Evolutionary conservation across 2,888 invertebrate species (phyloP).

Genomic region (Plagodis pulveraria): DNA sequence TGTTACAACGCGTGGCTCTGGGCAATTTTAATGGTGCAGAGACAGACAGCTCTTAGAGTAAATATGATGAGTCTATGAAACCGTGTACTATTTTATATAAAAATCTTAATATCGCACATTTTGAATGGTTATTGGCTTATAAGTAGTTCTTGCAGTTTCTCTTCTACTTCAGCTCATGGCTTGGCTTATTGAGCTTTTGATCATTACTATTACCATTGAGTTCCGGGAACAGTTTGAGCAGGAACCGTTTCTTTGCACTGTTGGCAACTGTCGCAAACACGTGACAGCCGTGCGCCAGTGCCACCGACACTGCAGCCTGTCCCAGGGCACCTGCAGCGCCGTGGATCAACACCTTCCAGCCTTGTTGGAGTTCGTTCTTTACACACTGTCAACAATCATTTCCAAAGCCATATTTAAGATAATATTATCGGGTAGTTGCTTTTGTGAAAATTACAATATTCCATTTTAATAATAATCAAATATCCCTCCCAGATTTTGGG

Average conservation of each 20-base stretch:
- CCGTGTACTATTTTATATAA: too few relatives aligned
- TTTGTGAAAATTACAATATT: not conserved
- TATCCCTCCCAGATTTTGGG: too few relatives aligned
- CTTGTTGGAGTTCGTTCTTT: conserved; percentile 32
- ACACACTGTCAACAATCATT: conserved; percentile 37
- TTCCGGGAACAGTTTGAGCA: conserved; percentile 57
- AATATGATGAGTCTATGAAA: too few relatives aligned
- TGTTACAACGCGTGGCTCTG: too few relatives aligned
- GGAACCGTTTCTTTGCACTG: conserved; percentile 55
- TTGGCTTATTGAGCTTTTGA: too few relatives aligned
- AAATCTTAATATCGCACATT: too few relatives aligned
- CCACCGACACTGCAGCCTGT: conserved; percentile 61
- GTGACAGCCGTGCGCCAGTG: conserved; percentile 51
- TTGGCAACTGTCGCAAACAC: conserved; percentile 65
- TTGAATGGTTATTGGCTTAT: too few relatives aligned
- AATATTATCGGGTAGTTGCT: not conserved
- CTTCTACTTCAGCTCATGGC: too few relatives aligned
- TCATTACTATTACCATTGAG: conserved; percentile 49
- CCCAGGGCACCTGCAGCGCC: conserved; percentile 66
- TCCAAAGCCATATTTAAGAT: not conserved
- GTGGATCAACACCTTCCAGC: conserved; percentile 49
- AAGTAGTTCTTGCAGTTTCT: too few relatives aligned
- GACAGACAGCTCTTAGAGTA: too few relatives aligned
- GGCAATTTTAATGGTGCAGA: too few relatives aligned
- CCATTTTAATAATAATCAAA: too few relatives aligned